Percentiles rank a stretch among this genome's conserved stretches.
phyloP scores from a whole-genome alignment of 2,888 invertebrate species.

The Polia nebulosa region DNA sequence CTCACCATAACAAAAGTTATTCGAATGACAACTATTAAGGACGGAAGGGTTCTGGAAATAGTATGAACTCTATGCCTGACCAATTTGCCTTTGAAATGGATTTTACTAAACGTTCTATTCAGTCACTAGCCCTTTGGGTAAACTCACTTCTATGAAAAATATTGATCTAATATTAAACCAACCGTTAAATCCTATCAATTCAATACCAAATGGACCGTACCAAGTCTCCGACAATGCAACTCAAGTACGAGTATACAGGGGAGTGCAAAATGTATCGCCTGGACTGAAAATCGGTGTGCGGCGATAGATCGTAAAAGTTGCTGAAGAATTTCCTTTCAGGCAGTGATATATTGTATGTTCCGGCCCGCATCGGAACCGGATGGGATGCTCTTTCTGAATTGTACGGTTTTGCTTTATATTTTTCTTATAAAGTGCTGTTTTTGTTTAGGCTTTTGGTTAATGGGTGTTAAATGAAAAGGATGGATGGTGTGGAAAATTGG shows the following conservation, averaged over 20 bases:
- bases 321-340: constrained; percentile 46
- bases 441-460: constrained; percentile 24
- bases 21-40: background rate
- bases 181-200: constrained; percentile 2
- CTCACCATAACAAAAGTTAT: background rate
- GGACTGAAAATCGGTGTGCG: constrained; percentile 30
- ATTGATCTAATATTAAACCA: background rate
- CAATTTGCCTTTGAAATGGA: background rate
- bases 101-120: background rate
- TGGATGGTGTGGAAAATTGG: constrained; percentile 10
- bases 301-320: constrained; percentile 53
- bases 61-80: too few relatives aligned
- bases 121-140: background rate
- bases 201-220: background rate
- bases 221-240: constrained; percentile 17
- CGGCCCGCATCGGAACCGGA: constrained; percentile 54
- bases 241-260: constrained; percentile 10
- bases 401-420: constrained; percentile 35
- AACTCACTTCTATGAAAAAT: background rate
- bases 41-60: background rate
- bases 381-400: constrained; percentile 44
- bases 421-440: constrained; percentile 47
- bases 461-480: constrained; percentile 4
- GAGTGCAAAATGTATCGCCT: constrained; percentile 27
- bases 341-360: constrained; percentile 64